Evolutionary conservation across 2,113 vertebrate species (phyloP).

Genomic region (Centrocercus urophasianus): DNA sequence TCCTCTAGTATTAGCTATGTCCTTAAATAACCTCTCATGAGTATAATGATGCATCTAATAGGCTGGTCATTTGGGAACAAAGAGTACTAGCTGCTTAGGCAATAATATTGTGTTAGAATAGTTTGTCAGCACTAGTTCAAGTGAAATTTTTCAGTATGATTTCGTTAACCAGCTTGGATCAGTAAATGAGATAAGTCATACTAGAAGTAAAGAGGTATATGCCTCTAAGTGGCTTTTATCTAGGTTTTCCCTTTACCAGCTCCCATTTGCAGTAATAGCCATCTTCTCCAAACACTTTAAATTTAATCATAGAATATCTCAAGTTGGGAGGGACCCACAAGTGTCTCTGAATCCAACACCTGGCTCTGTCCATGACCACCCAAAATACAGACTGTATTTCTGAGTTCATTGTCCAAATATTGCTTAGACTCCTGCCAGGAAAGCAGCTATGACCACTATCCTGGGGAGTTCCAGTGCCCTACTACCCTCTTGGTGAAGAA

Average conservation of each 20-base stretch:
- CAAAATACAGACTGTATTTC: not conserved
- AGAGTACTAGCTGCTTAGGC: not conserved
- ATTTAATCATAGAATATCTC: not conserved
- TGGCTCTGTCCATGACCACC: not conserved
- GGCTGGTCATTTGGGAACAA: not conserved
- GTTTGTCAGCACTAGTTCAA: not conserved
- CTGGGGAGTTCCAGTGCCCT: not conserved
- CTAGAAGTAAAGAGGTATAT: not conserved
- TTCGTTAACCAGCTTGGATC: not conserved
- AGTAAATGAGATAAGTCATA: not conserved
- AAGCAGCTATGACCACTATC: not conserved
- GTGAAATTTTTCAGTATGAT: not conserved
- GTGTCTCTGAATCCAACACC: not conserved
- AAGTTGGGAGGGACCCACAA: not conserved
- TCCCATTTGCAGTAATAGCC: not conserved
- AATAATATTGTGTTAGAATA: fast-evolving
- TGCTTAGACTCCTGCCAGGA: not conserved
- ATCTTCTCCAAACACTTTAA: not conserved
- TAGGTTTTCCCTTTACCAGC: not conserved
- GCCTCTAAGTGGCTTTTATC: not conserved
- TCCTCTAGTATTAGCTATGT: not conserved
- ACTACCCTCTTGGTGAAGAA: not conserved
- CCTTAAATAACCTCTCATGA: not conserved
- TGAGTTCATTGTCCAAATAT: not conserved
- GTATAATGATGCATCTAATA: not conserved